Evolutionary conservation across 1,140 invertebrate genomes (phyloP), one percentile per base, ranked within the genome.

Genomic region (Drosophila chauvacae): DNA sequence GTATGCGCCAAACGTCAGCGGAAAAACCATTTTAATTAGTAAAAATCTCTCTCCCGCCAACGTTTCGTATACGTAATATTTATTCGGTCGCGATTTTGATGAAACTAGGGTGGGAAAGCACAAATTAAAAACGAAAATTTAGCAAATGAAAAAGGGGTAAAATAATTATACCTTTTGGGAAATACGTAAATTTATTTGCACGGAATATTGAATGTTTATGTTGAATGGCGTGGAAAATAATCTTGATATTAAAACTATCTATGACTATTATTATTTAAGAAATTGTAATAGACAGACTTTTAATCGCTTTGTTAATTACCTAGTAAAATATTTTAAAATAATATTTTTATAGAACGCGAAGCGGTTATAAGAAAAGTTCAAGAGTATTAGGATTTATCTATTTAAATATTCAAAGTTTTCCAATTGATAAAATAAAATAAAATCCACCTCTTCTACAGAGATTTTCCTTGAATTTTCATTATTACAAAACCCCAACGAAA

Each of bases 11-110:
- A 56, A 60, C 65, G 69, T 75, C 80, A 84, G 81, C 85, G 78
- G 72, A 84, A 88, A 81, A 81, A 64, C 81, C 85, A 88, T 88
- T 88, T 88, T 88, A 88, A 88, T 88, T 88, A 88, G 81, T 81
- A 63, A 75, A 78, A 83, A 73, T 82, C 66, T 56, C 51, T 20
- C 30, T 11, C 14, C 45, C 35, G 37, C 66, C 45, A 59, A 65
- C 72, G 20, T 56, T 63, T 30, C 77, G 83, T 87, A 82, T 82
- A 80, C 80, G 66, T 83, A 87, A 68, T 87, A 82, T 86, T 80
- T 78, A 61, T 68, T 56, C 7, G 61, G 37, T 45, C 20, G n/a
- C 11, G 37, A 65, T 55, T 68, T 68, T 55, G 14, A 64, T 33
- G 20, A 18, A 28, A 44, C 7, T 42, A n/a, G 35, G n/a, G 11